Evolutionary conservation across 2,113 vertebrate species (phyloP).

Genomic region (Atractosteus spatula): DNA sequence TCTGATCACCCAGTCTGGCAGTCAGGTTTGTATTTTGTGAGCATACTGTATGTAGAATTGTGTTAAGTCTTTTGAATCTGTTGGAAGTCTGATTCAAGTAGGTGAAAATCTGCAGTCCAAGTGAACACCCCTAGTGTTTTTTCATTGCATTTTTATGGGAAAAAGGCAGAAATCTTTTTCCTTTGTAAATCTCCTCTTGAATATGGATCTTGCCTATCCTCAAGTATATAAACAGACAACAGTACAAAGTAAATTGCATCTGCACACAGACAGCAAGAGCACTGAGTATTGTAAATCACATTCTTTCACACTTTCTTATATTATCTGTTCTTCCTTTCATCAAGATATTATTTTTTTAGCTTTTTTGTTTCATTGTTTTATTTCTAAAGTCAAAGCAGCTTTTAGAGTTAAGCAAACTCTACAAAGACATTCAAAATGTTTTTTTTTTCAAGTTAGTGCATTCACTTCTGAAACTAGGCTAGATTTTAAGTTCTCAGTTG

Average conservation of each 20-base stretch:
- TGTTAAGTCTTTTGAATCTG: slow-evolving; percentile 34
- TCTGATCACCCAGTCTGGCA: slow-evolving; percentile 17
- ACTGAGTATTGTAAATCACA: slow-evolving; percentile 12
- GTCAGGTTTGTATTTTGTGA: slow-evolving; percentile 24
- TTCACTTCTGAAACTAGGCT: slow-evolving; percentile 31
- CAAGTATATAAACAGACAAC: slow-evolving; percentile 2
- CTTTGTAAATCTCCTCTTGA: neutral
- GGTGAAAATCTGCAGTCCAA: slow-evolving; percentile 46
- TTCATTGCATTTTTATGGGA: slow-evolving; percentile 1
- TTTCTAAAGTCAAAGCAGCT: slow-evolving; percentile 53
- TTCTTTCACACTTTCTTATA: neutral
- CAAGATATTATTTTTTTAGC: neutral
- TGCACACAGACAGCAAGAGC: slow-evolving; percentile 10
- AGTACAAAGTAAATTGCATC: slow-evolving; percentile 10
- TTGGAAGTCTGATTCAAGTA: slow-evolving; percentile 66
- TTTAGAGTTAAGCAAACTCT: slow-evolving; percentile 52
- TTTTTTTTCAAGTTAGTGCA: slow-evolving; percentile 54
- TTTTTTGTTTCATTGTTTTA: slow-evolving; percentile 4
- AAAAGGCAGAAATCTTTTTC: neutral
- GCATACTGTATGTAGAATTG: slow-evolving; percentile 7
- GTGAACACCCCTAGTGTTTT: slow-evolving; percentile 30
- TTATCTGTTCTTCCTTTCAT: neutral
- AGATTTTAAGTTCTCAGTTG: slow-evolving; percentile 25
- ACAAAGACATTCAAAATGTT: slow-evolving; percentile 59
- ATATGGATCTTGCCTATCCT: neutral